A percentile compares a stretch with the other conserved stretches of the same genome.
phyloP scores from a whole-genome alignment of 1,140 invertebrate genomes.

The Cheumatopsyche charites region DNA sequence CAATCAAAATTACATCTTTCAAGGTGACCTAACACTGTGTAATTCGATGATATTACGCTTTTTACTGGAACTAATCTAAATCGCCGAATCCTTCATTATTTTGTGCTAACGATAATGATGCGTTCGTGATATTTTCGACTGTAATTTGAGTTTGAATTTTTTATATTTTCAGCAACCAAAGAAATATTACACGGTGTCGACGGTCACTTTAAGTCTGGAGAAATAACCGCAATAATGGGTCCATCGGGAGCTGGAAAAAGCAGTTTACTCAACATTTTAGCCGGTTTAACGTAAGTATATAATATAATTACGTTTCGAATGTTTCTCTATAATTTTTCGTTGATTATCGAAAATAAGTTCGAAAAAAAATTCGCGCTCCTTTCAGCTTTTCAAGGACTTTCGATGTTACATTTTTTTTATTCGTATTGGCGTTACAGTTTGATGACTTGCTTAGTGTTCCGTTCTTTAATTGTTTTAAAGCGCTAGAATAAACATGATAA shows the following conservation, averaged over 20 bases:
- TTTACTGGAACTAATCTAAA: too few relatives aligned
- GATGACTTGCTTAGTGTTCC: too few relatives aligned
- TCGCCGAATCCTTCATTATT: not conserved
- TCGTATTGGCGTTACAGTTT: too few relatives aligned
- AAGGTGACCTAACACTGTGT: too few relatives aligned
- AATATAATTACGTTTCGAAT: not conserved
- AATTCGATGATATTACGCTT: too few relatives aligned
- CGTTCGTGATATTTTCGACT: not conserved
- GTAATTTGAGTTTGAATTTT: not conserved
- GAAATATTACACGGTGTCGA: slow-evolving; percentile 68
- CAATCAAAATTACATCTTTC: too few relatives aligned
- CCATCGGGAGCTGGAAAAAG: slow-evolving; percentile 89
- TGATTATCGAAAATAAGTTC: not conserved
- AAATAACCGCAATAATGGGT: slow-evolving; percentile 82
- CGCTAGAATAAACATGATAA: too few relatives aligned
- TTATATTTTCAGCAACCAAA: slow-evolving; percentile 62
- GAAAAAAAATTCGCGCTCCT: not conserved
- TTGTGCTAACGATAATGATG: not conserved
- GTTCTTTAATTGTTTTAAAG: too few relatives aligned
- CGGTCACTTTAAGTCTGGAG: slow-evolving; percentile 69
- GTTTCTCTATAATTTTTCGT: not conserved
- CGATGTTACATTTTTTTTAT: too few relatives aligned
- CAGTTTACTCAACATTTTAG: slow-evolving; percentile 76
- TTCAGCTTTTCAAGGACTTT: too few relatives aligned
- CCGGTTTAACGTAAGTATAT: slow-evolving; percentile 72